Percentiles rank a stretch among this genome's conserved stretches.
Conservation (phyloP, 2,113 vertebrate genomes). For the Syngnathus typhle region DNA sequence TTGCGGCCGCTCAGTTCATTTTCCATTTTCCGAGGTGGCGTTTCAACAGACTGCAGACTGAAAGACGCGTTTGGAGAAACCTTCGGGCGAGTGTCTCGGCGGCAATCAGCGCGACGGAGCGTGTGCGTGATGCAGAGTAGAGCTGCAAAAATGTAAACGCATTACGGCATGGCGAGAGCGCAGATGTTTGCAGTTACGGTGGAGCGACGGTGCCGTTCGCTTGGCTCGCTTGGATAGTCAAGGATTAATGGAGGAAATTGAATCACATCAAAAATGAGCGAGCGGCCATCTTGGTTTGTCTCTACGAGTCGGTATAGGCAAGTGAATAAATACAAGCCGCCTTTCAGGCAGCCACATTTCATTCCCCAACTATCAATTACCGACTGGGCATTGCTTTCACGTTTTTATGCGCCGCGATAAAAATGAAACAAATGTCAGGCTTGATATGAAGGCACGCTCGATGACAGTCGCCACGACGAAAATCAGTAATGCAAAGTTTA, state of each 20-base stretch:
- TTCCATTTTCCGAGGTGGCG: background rate
- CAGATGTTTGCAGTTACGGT: constrained; percentile 2
- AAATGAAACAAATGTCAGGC: background rate
- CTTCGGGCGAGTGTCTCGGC: background rate
- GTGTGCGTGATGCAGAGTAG: background rate
- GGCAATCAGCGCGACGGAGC: background rate
- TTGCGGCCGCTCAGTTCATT: background rate
- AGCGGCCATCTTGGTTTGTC: background rate
- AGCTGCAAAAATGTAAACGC: constrained; percentile 5
- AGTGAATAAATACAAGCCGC: background rate
- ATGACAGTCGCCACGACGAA: background rate
- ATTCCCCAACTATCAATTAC: background rate
- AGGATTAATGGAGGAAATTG: too few species aligned
- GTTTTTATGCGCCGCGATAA: background rate
- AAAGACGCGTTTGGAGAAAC: background rate
- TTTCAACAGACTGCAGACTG: background rate
- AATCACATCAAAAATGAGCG: background rate
- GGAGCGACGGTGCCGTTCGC: background rate
- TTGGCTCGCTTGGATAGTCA: too few species aligned
- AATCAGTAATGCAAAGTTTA: background rate
- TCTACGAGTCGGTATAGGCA: background rate
- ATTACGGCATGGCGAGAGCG: background rate
- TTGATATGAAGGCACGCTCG: background rate
- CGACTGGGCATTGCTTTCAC: background rate
- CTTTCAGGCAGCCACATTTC: background rate